Conservation (phyloP, 1,140 invertebrate species). For the Drosophila busckii region DNA sequence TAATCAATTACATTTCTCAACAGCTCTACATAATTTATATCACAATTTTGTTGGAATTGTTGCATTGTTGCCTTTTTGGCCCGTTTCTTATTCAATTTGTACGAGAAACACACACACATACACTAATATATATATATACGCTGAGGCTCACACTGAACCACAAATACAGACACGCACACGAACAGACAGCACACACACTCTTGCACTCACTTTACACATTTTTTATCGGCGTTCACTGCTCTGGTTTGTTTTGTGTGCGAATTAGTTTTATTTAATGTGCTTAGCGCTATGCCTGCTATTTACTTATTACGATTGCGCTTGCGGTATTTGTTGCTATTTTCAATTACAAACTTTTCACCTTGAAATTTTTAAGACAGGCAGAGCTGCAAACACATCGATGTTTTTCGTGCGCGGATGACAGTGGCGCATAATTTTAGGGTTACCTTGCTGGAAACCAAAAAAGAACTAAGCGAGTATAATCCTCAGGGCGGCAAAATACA, state of each 20-base stretch:
- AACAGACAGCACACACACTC: conserved; percentile 44
- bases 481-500: too few species aligned
- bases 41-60: conserved; percentile 61
- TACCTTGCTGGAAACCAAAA: too few species aligned
- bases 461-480: too few species aligned
- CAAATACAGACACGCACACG: conserved; percentile 41
- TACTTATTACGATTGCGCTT: conserved; percentile 31
- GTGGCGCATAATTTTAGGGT: too few species aligned
- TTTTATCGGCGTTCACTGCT: conserved; percentile 50
- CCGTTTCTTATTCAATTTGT: conserved; percentile 72
- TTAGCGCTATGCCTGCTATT: conserved; percentile 20
- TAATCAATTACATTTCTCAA: conserved; percentile 44
- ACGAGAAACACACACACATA: conserved; percentile 51
- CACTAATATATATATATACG: too few species aligned
- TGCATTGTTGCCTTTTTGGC: conserved; percentile 57
- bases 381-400: too few species aligned
- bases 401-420: too few species aligned
- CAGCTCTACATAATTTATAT: conserved; percentile 42
- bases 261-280: conserved; percentile 11
- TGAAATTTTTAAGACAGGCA: conserved; percentile 60
- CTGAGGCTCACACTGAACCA: too few species aligned
- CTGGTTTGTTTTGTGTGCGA: conserved; percentile 22
- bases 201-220: conserved; percentile 60
- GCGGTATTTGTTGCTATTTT: conserved; percentile 53
- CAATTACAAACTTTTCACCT: conserved; percentile 68